phyloP scores from a whole-genome alignment of 2,113 vertebrate species.

The Ochotona princeps region DNA sequence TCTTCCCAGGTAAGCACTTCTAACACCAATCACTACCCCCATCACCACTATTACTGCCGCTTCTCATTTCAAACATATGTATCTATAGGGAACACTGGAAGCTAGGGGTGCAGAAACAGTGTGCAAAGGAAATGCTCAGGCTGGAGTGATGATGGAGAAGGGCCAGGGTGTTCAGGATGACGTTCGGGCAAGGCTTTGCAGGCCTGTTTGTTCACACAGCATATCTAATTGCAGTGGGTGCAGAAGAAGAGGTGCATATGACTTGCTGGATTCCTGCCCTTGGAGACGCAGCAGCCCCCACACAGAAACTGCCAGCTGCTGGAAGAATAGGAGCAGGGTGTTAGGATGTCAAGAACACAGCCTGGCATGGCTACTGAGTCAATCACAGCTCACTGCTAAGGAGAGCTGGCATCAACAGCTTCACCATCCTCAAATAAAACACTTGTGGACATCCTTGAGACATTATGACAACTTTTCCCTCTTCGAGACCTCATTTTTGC shows the following conservation, averaged over 20 bases:
- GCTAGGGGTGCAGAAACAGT: not conserved
- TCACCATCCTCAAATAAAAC: not conserved
- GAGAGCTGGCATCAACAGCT: not conserved
- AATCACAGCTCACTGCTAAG: not conserved
- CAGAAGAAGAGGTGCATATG: not conserved
- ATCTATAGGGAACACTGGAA: not conserved
- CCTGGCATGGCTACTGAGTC: not conserved
- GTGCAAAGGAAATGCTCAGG: accelerated
- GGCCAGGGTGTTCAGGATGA: not conserved
- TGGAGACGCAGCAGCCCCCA: not conserved
- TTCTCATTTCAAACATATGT: not conserved
- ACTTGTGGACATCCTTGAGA: not conserved
- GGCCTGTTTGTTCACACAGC: not conserved
- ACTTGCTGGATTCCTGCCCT: not conserved
- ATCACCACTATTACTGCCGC: not conserved
- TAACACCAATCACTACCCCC: not conserved
- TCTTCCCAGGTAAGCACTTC: no score
- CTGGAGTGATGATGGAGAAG: not conserved
- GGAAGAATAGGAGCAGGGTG: not conserved
- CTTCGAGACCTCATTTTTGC: not conserved
- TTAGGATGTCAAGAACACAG: not conserved
- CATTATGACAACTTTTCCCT: not conserved
- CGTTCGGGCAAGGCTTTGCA: not conserved
- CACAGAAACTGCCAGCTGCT: not conserved
- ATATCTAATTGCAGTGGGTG: not conserved